A percentile compares a stretch with the other conserved stretches of the same genome.
phyloP scores from a whole-genome alignment of 2,113 vertebrate genomes.

The Ammospiza nelsoni region DNA sequence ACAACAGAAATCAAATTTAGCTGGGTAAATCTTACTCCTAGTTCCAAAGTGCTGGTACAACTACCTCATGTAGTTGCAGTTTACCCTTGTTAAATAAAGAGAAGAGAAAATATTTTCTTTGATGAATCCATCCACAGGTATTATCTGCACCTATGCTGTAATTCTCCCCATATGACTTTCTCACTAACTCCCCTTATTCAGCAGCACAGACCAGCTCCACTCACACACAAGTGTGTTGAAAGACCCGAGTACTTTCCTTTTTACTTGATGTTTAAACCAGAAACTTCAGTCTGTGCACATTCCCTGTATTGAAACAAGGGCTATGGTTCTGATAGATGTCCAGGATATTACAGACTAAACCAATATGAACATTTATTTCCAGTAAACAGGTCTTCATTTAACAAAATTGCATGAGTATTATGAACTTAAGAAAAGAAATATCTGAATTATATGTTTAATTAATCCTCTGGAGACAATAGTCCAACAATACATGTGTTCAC shows the following conservation, averaged over 20 bases:
- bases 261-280: neutral
- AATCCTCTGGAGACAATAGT: neutral
- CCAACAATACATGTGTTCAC: neutral
- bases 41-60: neutral
- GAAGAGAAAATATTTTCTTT: neutral
- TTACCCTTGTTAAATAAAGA: neutral
- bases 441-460: neutral
- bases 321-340: neutral
- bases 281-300: neutral
- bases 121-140: neutral
- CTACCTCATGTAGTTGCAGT: neutral
- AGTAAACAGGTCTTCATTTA: neutral
- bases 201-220: neutral
- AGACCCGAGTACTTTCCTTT: neutral
- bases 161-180: neutral
- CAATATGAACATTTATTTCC: neutral
- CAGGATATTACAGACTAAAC: neutral
- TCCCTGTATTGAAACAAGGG: neutral
- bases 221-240: neutral
- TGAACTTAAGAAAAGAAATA: neutral
- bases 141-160: neutral
- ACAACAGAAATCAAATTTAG: neutral
- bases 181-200: neutral
- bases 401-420: neutral
- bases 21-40: neutral